Conservation (phyloP, 2,888 invertebrate species). For the Rhagophthalmus giganteus region DNA sequence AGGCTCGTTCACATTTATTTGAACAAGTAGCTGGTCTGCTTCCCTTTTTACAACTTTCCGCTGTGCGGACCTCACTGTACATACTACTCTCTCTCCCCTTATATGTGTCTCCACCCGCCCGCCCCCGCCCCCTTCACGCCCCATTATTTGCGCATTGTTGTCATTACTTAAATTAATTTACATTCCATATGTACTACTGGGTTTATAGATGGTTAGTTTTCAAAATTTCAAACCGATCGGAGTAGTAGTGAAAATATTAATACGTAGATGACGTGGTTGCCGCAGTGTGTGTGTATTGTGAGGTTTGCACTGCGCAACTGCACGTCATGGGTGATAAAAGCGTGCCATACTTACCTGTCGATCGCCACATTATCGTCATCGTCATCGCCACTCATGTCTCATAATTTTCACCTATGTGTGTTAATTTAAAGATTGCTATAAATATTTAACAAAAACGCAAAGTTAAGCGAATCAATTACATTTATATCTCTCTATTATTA, state of each 20-base stretch:
- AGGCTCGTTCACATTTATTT: constrained; percentile 52
- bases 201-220: constrained; percentile 11
- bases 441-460: constrained; percentile 42
- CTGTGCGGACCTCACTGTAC: constrained; percentile 49
- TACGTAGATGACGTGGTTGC: constrained; percentile 21
- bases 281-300: constrained; percentile 50
- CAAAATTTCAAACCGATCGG: constrained; percentile 19
- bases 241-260: constrained; percentile 19
- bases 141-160: constrained; percentile 23
- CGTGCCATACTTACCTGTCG: constrained; percentile 56
- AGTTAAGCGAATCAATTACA: constrained; percentile 43
- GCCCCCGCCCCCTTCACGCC: too few species aligned
- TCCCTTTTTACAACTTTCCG: constrained; percentile 43
- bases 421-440: constrained; percentile 52
- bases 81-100: constrained; percentile 46
- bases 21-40: constrained; percentile 57
- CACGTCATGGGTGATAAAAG: constrained; percentile 55
- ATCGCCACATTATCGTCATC: constrained; percentile 38
- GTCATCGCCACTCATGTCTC: constrained; percentile 36
- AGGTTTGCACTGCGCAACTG: constrained; percentile 48
- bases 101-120: too few species aligned
- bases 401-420: constrained; percentile 46
- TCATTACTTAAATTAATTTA: constrained; percentile 38
- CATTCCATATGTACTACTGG: constrained; percentile 42
- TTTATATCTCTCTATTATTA: constrained; percentile 45